Evolutionary conservation across 2,888 invertebrate species (phyloP).

Genomic region (Tetranychus piercei): DNA sequence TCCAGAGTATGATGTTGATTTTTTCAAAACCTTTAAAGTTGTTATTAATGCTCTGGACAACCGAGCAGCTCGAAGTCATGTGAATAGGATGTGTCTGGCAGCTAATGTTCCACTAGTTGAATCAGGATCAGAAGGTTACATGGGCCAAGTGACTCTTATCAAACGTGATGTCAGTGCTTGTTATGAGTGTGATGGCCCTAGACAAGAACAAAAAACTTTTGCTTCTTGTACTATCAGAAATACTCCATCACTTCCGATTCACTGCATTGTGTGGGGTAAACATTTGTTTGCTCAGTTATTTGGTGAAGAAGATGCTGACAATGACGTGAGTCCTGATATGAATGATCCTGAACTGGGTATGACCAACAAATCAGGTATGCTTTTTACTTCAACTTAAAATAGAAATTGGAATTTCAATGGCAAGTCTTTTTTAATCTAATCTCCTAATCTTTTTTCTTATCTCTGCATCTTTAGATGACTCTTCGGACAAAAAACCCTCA

Average conservation of each 20-base stretch:
- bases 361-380: background rate
- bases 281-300: conserved; percentile 93
- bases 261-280: conserved; percentile 99
- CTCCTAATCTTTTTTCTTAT: background rate
- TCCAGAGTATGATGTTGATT: conserved; percentile 67
- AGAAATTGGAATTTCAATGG: background rate
- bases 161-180: conserved; percentile 67
- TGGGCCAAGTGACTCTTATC: conserved; percentile 54
- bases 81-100: conserved; percentile 93
- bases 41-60: conserved; percentile 96
- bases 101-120: conserved; percentile 84
- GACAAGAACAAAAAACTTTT: conserved; percentile 57
- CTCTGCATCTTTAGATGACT: no score
- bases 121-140: conserved; percentile 90
- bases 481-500: conserved; percentile 34
- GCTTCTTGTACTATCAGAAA: conserved; percentile 98
- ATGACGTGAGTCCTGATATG: conserved; percentile 92
- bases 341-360: conserved; percentile 67
- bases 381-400: conserved; percentile 31
- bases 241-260: conserved; percentile 95
- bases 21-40: conserved; percentile 71
- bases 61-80: conserved; percentile 84
- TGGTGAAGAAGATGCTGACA: conserved; percentile 86
- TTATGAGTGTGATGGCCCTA: conserved; percentile 81
- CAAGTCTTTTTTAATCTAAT: background rate